Evolutionary conservation across 2,888 invertebrate genomes (phyloP).

Genomic region (Idaea straminata): DNA sequence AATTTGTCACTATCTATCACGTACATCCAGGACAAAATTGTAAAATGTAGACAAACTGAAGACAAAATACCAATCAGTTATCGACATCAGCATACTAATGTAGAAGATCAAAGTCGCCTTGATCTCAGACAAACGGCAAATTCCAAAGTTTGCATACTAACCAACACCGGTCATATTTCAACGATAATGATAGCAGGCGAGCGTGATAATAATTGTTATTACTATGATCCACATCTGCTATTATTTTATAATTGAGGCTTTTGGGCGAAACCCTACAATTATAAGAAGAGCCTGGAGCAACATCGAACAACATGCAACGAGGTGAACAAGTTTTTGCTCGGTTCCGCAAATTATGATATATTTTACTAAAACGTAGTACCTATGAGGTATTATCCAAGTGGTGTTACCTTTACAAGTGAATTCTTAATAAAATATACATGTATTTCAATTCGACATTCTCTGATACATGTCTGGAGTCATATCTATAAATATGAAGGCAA

Average conservation of each 20-base stretch:
- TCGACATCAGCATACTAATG: background rate
- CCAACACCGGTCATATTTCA: slow-evolving; percentile 72
- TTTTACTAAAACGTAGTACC: slow-evolving; percentile 46
- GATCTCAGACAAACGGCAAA: slow-evolving; percentile 38
- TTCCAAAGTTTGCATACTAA: slow-evolving; percentile 68
- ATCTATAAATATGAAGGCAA: background rate
- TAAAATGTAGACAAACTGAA: background rate
- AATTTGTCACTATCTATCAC: background rate
- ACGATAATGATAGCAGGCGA: slow-evolving; percentile 71
- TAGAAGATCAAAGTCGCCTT: background rate
- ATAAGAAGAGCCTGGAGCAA: slow-evolving; percentile 76
- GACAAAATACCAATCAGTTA: background rate
- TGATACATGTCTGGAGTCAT: background rate
- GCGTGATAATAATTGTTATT: slow-evolving; percentile 81
- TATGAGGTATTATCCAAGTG: slow-evolving; percentile 28
- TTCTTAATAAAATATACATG: background rate
- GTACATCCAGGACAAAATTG: background rate
- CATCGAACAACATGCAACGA: slow-evolving; percentile 68
- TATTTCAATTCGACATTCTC: background rate
- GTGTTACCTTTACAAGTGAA: background rate
- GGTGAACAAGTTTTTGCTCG: slow-evolving; percentile 66
- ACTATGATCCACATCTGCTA: slow-evolving; percentile 80
- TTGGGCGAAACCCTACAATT: slow-evolving; percentile 79
- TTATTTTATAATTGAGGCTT: slow-evolving; percentile 80
- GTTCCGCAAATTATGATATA: slow-evolving; percentile 69